These are phyloP conservation scores for Steinernema hermaphroditum DNA, from an alignment of 2,888 invertebrate species.

Conservation along the genomic window DNA sequence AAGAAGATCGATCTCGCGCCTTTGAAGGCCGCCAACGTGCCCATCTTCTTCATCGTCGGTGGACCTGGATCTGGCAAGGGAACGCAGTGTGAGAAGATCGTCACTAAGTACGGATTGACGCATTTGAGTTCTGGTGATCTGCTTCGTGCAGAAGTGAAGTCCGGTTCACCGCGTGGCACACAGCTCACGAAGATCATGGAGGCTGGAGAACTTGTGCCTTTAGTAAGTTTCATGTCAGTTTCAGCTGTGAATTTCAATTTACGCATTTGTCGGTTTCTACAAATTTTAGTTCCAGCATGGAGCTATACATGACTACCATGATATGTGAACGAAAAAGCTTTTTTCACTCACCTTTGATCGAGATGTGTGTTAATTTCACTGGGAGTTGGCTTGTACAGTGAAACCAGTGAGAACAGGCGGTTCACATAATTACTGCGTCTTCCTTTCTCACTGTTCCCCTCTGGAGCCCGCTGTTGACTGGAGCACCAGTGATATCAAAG, in stretches of 20 bases:
- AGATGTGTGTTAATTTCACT: not conserved
- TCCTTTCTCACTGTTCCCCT: no score
- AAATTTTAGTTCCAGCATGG: no score
- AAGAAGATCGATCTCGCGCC: slow-evolving; percentile 58
- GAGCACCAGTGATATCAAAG: no score
- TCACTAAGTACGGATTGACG: slow-evolving; percentile 74
- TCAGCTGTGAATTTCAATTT: no score
- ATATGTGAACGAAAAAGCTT: no score
- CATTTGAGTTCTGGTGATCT: slow-evolving; percentile 79
- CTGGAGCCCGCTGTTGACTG: no score
- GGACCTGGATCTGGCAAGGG: slow-evolving; percentile 89
- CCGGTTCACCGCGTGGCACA: slow-evolving; percentile 71
- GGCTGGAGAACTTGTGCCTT: not conserved
- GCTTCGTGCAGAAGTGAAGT: slow-evolving; percentile 74
- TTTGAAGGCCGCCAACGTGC: slow-evolving; percentile 61
- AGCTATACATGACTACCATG: no score
- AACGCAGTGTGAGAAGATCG: slow-evolving; percentile 75
- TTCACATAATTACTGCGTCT: no score
- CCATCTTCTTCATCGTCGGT: slow-evolving; percentile 66
- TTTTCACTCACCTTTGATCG: not conserved
- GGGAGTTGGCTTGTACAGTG: no score
- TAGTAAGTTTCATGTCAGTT: not conserved
- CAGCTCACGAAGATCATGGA: slow-evolving; percentile 71
- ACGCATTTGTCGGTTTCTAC: no score
- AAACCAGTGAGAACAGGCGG: no score